Percentiles rank a stretch among this genome's conserved stretches.
phyloP scores from a whole-genome alignment of 2,797 vertebrate species.

The Crypturellus tataupa region DNA sequence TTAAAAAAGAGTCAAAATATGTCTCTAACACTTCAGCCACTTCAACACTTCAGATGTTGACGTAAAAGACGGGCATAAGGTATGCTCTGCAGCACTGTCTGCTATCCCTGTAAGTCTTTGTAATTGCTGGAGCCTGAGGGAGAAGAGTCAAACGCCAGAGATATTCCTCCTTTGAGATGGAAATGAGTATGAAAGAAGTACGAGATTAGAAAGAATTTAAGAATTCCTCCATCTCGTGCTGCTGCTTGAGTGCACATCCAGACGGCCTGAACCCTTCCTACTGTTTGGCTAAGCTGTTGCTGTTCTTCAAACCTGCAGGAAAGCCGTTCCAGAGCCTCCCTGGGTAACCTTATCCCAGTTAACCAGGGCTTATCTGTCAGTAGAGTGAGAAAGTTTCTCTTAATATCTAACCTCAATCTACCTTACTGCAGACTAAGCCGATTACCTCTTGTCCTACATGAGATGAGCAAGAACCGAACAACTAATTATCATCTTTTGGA shows the following conservation, averaged over 20 bases:
- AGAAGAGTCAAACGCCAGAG: no score
- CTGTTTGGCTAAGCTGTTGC: not conserved
- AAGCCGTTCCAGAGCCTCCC: not conserved
- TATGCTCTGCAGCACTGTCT: not conserved
- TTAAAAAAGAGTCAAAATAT: not conserved
- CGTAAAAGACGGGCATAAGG: not conserved
- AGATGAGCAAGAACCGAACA: not conserved
- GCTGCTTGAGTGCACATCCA: not conserved
- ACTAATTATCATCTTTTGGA: not conserved
- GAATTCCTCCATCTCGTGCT: not conserved
- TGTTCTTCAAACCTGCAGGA: not conserved
- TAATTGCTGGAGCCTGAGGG: not conserved
- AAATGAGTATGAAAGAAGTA: not conserved
- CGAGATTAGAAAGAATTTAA: not conserved
- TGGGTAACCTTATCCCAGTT: not conserved
- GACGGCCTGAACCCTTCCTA: not conserved
- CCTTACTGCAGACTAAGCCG: slow-evolving; percentile 58
- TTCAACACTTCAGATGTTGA: no score
- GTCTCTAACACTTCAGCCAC: not conserved
- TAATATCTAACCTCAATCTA: slow-evolving; percentile 53
- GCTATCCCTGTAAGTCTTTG: not conserved
- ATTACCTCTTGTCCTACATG: slow-evolving; percentile 40
- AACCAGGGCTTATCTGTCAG: not conserved
- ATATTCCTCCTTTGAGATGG: not conserved
- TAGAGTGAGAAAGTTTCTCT: slow-evolving; percentile 50